These are phyloP conservation scores for Vulpes vulpes DNA, from an alignment of 2,113 vertebrate species.

Conservation along the genomic window DNA sequence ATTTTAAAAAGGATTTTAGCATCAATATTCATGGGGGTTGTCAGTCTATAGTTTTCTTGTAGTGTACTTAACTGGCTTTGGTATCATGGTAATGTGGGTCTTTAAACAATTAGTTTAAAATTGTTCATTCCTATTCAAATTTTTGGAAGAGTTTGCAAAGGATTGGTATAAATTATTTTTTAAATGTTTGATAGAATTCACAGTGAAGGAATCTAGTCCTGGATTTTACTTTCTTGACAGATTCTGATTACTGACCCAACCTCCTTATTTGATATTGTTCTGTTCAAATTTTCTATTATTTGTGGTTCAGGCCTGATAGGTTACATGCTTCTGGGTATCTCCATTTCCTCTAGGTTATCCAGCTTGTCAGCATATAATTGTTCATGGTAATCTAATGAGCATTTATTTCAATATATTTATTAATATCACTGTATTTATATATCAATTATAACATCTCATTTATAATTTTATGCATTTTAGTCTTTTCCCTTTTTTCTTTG, in stretches of 20 bases:
- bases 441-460: background rate
- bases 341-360: background rate
- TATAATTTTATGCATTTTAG: background rate
- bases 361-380: background rate
- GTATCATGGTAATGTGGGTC: background rate
- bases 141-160: background rate
- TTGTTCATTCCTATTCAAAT: background rate
- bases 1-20: background rate
- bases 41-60: background rate
- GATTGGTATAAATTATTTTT: background rate
- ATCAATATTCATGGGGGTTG: background rate
- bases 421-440: background rate
- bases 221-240: background rate
- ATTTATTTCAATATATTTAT: background rate
- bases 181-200: background rate
- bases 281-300: background rate
- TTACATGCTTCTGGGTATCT: background rate
- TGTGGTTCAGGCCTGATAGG: background rate
- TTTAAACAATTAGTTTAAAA: background rate
- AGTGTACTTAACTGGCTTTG: background rate
- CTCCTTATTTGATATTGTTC: background rate
- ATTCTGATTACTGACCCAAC: background rate
- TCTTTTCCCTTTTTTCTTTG: background rate
- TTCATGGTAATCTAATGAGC: background rate
- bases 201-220: background rate